Conservation (phyloP, 1,140 invertebrate genomes). For the Philotrypesis tridentata region DNA sequence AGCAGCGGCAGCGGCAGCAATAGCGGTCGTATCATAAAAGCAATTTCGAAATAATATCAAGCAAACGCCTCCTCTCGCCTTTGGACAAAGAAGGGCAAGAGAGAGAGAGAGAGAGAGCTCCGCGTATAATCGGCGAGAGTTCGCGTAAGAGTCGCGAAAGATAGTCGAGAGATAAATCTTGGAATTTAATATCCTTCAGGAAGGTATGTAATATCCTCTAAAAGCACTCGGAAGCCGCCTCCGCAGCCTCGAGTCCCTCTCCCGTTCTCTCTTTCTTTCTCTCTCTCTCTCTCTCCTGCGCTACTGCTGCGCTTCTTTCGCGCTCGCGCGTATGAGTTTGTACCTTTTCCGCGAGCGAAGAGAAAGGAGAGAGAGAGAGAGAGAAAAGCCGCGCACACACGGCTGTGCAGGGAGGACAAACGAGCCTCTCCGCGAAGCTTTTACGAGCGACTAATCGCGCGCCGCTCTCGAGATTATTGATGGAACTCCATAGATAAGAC, state of each 20-base stretch:
- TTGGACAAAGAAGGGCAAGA: constrained; percentile 14
- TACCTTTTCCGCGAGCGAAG: neutral
- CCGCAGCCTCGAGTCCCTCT: neutral
- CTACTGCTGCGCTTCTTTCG: neutral
- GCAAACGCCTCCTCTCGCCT: neutral
- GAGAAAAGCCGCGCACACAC: neutral
- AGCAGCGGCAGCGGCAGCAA: neutral
- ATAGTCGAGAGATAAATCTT: constrained; percentile 64
- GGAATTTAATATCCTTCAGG: constrained; percentile 70
- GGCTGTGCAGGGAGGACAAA: neutral
- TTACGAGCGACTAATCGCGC: constrained; percentile 7
- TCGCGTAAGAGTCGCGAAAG: constrained; percentile 39
- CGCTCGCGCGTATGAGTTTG: constrained; percentile 16
- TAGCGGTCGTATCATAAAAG: constrained; percentile 2
- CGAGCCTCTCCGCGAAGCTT: neutral
- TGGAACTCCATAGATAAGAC: constrained; percentile 68
- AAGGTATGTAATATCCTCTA: constrained; percentile 67
- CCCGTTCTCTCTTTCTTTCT: too few species aligned
- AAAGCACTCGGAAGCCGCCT: constrained; percentile 52
- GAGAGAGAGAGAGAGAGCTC: constrained; percentile 9
- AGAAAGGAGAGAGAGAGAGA: neutral
- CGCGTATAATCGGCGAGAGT: constrained; percentile 31
- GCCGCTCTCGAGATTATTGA: constrained; percentile 63
- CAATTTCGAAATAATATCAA: constrained; percentile 38
- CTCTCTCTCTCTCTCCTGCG: neutral